These are phyloP conservation scores for Drosophila guanche DNA, from an alignment of 1,140 invertebrate species.

Conservation along the genomic window DNA sequence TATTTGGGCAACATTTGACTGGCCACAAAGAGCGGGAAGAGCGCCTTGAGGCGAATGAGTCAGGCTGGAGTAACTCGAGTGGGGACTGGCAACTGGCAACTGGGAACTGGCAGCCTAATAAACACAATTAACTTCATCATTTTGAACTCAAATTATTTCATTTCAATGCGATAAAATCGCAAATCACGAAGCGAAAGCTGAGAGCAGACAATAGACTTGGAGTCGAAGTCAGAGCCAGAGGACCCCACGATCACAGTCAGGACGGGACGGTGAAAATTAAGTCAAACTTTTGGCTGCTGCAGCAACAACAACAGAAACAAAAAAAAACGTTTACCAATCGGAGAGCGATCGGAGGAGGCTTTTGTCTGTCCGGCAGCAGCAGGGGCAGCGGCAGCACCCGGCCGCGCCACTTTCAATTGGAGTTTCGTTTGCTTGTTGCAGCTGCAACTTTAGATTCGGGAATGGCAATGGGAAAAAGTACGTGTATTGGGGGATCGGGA, in stretches of 20 bases:
- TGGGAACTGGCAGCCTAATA: constrained; percentile 81
- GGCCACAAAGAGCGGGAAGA: constrained; percentile 36
- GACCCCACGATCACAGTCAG: constrained; percentile 29
- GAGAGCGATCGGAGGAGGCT: constrained; percentile 56
- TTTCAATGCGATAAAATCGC: constrained; percentile 83
- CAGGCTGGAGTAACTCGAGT: constrained; percentile 43
- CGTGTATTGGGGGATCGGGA: constrained; percentile 28
- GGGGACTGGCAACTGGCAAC: constrained; percentile 47
- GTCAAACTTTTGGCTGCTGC: constrained; percentile 69
- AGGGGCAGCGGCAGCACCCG: constrained; percentile 31
- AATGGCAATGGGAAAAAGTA: constrained; percentile 25
- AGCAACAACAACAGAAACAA: constrained; percentile 28
- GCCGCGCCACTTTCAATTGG: constrained; percentile 65
- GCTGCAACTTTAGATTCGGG: constrained; percentile 40
- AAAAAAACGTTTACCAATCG: constrained; percentile 75
- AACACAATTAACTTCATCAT: constrained; percentile 84
- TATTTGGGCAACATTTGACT: constrained; percentile 56
- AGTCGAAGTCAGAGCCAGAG: constrained; percentile 21
- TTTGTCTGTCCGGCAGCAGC: constrained; percentile 30
- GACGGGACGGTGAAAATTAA: constrained; percentile 80
- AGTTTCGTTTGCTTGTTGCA: constrained; percentile 40
- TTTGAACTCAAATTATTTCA: constrained; percentile 84
- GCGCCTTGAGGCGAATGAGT: constrained; percentile 11
- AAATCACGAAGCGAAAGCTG: constrained; percentile 79
- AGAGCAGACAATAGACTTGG: constrained; percentile 42